Conservation (phyloP, 2,888 invertebrate genomes). For the Phengaris arion region DNA sequence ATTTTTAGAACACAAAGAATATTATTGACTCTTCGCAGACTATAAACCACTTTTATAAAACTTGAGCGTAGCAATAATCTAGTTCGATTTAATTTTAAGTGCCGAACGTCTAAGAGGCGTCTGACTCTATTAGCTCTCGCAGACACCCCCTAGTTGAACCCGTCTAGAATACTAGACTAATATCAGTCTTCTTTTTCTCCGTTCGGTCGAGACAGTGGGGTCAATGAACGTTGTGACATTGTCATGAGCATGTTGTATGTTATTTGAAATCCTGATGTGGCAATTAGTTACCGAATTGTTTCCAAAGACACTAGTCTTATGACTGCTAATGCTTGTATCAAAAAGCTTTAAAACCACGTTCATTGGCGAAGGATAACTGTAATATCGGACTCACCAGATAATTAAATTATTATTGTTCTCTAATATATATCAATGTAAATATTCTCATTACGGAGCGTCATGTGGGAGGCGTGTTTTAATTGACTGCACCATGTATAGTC, state of each 20-base stretch:
- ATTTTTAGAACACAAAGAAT: neutral
- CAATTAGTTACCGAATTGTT: neutral
- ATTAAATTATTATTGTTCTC: neutral
- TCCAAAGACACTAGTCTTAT: no score
- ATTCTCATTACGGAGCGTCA: constrained; percentile 12
- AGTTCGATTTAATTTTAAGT: constrained; percentile 18
- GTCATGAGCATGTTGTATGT: constrained; percentile 44
- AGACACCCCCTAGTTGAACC: constrained; percentile 18
- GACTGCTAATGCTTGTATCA: no score
- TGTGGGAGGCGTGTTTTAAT: constrained; percentile 19
- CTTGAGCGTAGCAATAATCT: constrained; percentile 2
- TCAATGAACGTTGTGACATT: constrained; percentile 70
- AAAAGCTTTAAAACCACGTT: no score
- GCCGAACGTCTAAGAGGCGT: constrained; percentile 26
- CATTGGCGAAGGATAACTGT: neutral
- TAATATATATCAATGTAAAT: neutral
- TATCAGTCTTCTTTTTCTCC: constrained; percentile 63
- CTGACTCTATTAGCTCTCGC: constrained; percentile 22
- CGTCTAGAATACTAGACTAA: constrained; percentile 56
- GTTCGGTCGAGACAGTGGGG: constrained; percentile 66
- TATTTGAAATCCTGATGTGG: neutral
- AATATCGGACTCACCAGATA: constrained; percentile 1
- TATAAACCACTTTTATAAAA: constrained; percentile 10
- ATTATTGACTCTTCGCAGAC: neutral
- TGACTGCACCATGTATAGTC: constrained; percentile 2